Evolutionary conservation across 2,888 invertebrate species (phyloP), one percentile per base, ranked within the genome.

Genomic region (Apamea epomidion): DNA sequence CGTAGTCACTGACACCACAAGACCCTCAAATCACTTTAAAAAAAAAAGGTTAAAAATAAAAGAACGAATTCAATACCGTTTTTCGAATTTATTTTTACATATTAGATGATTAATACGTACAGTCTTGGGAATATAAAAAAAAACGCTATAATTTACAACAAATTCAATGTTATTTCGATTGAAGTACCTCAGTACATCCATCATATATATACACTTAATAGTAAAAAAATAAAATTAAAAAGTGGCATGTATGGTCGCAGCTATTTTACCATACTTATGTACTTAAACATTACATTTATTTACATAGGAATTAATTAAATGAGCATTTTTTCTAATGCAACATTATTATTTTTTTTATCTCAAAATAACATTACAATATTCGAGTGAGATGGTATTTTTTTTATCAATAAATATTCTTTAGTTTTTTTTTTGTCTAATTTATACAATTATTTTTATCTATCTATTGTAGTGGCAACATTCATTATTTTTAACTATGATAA

Each of bases 31-130:
- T 14, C 12, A 42, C 37, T 37, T 65, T 65, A n/a, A n/a, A n/a
- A n/a, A n/a, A n/a, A n/a, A 4, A 62, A 45, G 72, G 70, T 25
- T 78, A 54, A 72, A 89, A 96, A 95, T 94, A 89, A 96, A 96
- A 96, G 93, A 92, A 89, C 89, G 88, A 73, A 91, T 82, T 93
- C 94, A 94, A 93, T 96, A 95, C 93, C 93, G 91, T 95, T 96
- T 96, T 95, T 96, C 86, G 86, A 90, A 95, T 96, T 96, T 95
- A 95, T 96, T 90, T 94, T 95, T 97, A 96, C 96, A 96, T 96
- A 96, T 94, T 96, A 96, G 96, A 95, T 95, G 96, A 95, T 95
- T 95, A 93, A 94, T 95, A 93, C 95, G 94, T 96, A 97, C 97
- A 97, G 97, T 97, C 96, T 97, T 96, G 95, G 90, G 90, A 95